Base-by-base conservation (phyloP, 2,797 vertebrate species). In the Clarias platycephalus region DNA sequence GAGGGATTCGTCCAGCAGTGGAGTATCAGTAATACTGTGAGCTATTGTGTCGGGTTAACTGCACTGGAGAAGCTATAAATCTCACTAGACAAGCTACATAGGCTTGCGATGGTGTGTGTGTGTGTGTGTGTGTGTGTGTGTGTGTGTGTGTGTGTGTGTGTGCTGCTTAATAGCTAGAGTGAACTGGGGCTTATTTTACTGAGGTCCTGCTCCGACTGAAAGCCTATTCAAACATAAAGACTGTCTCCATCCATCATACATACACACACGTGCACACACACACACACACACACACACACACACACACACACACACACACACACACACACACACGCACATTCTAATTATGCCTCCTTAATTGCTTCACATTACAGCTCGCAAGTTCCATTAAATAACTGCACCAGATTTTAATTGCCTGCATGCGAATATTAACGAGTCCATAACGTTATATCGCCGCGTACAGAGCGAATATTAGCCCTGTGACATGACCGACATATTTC, bases 181-280 rank as follows among this genome's bases (percentile, higher is more conserved):
- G 57, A 57, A 57, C 49, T 75, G 49, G 31, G 20, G 8, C 53
- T 57, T 44, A 75, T 57, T 75, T 75, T 74, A 74, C 53, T 57
- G 71, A 75, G 72, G 72, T 75, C 72, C 57, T 57, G 72, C 26
- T 53, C 15, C 26, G 20, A 57, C 53, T 55, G 72, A 44, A 49
- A 75, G 26, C 53, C 16, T 75, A 16, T 28, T 31, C 5, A 31
- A 57, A 75, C 8, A 31, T 75, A 55, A 55, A 75, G 26, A 75
- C 26, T 44, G 10, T 53, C 72, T 57, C 40, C 16, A 9, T 20
- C n/a, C 49, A 31, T 16, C 24, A 57, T 15, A 57, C 15, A 57
- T 15, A 57, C 15, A 44, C 12, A n/a, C 22, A 49, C 13, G 5
- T 22, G 49, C 22, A 44, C 68, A n/a, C 9, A 13, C 55, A 57